Evolutionary conservation across 2,888 invertebrate species (phyloP).

Genomic region (Hirtodrosophila trivittata): DNA sequence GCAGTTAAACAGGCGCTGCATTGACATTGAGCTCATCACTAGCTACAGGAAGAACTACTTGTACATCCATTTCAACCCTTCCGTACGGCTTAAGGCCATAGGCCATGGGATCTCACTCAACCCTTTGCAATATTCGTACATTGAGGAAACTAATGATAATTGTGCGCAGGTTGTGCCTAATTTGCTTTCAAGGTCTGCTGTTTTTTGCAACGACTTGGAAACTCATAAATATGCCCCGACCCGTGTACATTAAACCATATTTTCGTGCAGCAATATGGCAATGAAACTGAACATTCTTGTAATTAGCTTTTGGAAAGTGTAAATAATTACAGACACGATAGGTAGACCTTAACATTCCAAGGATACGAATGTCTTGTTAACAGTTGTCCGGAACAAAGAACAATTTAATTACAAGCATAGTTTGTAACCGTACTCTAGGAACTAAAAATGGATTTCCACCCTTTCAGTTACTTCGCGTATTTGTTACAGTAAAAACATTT

Average conservation of each 20-base stretch:
- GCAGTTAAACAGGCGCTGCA: conserved; percentile 39
- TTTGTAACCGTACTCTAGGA: no score
- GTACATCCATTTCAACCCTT: no score
- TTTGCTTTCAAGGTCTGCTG: conserved; percentile 73
- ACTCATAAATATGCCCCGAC: conserved; percentile 58
- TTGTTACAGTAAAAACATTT: no score
- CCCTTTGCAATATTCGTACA: conserved; percentile 57
- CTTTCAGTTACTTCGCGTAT: no score
- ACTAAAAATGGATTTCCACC: no score
- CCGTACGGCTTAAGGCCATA: conserved; percentile 6
- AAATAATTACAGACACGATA: conserved; percentile 65
- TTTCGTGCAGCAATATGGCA: conserved; percentile 58
- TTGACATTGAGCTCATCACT: conserved; percentile 64
- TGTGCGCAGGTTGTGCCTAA: conserved; percentile 75
- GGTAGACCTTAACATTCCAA: neutral
- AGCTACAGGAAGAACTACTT: conserved; percentile 18
- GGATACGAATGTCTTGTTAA: neutral
- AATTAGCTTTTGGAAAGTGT: conserved; percentile 64
- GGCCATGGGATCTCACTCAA: conserved; percentile 35
- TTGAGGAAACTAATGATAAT: conserved; percentile 74
- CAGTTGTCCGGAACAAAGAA: no score
- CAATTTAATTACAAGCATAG: no score
- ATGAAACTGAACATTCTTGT: conserved; percentile 33
- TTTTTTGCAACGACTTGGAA: conserved; percentile 64
- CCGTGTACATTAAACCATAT: conserved; percentile 37